Evolutionary conservation across 2,888 invertebrate genomes (phyloP), one percentile per base, ranked within the genome.

Genomic region (Alsophila aescularia): DNA sequence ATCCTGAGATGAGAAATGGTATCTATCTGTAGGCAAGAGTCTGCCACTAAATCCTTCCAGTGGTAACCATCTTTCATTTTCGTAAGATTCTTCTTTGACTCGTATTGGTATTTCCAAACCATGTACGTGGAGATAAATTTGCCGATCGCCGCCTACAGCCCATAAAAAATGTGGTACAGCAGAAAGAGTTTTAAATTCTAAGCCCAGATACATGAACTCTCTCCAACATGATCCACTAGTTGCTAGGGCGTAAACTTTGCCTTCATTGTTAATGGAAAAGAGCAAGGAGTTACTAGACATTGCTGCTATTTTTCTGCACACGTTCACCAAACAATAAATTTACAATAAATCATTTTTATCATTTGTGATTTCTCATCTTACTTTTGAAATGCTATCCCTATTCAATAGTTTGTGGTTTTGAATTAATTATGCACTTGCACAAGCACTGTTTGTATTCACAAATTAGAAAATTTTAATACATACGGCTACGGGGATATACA

Each of bases 51-150:
- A 98, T 2, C 98, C 98, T 82, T 96, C 96, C 41, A 97, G 92
- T 1, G 98, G 98, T 59, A 97, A 92, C 98, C 98, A 98, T 64
- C 98, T 93, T 94, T 98, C 97, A 83, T 98, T 98, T 88, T 98
- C 98, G 80, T 95, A 98, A 0, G 97, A 95, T 80, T 97, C 97
- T 85, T 98, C 98, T 80, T 96, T 95, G 0, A 97, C 95, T 61
- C 97, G 92, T 63, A 98, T 98, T 0, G 98, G 98, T 69, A 98
- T 95, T 85, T 98, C 98, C 54, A 97, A 89, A 0, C 96, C 96
- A 77, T 97, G 96, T 5, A 98, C 97, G 76, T 97, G 97, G 1
- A 98, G 95, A 80, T 98, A 98, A 47, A 98, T 95, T 87, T 98
- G 98, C 60, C 98, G 95, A 81, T 98, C 98, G 8, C 97, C 96